Base-by-base conservation (phyloP, 2,797 vertebrate genomes). In the Brotula barbata region DNA sequence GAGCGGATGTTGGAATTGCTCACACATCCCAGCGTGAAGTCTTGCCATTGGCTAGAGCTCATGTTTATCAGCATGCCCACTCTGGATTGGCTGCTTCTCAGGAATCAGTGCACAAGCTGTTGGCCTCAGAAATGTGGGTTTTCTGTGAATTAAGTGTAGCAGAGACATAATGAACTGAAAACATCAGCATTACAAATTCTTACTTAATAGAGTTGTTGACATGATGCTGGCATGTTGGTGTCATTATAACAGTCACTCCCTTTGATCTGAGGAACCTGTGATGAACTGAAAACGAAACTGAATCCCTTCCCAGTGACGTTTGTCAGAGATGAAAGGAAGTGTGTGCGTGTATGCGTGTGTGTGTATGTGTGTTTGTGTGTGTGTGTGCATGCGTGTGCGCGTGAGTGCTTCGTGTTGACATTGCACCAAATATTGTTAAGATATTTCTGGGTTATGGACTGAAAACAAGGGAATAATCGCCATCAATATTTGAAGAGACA, bases 1-100 rank as follows among this genome's bases (percentile, higher is more conserved):
- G 83, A 82, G 47, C 84, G 78, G 81, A 46, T 50, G n/a, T 47
- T 70, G 25, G 61, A 81, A 51, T 63, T 33, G 60, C 54, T 73
- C 43, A 11, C 64, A 64, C 52, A 23, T 66, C 75, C 23, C 79
- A 64, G 78, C 64, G 50, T 54, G 85, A 57, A 8, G 37, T 46
- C 34, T 28, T 41, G 47, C 58, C 55, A 61, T 60, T 79, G 77
- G 66, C 75, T 52, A 2, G 33, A 52, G 39, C 19, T 62, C 39
- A 47, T 22, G 36, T 72, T 63, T 50, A 47, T 70, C 64, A 56
- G 36, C 5, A 39, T 10, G 36, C 47, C 51, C 36, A 44, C 67
- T 59, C 12, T 6, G 54, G 22, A 64, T 31, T 78, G 59, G 51
- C 49, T 36, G 14, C 25, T 2, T 4, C 19, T 62, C 43, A 28